A percentile compares a stretch with the other conserved stretches of the same genome.
Conservation (phyloP, 1,140 invertebrate species). For the Ganaspis sp. region DNA sequence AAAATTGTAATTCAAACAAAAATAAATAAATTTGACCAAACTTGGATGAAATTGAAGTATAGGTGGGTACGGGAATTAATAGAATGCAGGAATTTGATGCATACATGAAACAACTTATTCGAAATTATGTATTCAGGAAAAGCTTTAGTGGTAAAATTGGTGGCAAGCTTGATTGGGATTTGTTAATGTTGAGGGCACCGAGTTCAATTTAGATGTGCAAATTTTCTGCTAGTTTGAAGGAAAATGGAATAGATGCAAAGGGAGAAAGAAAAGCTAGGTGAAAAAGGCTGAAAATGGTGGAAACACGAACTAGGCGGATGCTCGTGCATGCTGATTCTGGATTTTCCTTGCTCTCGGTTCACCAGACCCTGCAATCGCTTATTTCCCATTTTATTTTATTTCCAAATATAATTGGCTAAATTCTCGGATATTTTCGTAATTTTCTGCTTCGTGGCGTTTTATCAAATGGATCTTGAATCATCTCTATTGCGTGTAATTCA, state of each 20-base stretch:
- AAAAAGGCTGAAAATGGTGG: constrained; percentile 44
- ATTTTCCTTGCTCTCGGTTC: constrained; percentile 57
- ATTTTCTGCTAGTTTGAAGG: constrained; percentile 39
- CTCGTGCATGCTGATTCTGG: constrained; percentile 60
- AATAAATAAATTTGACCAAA: too few species aligned
- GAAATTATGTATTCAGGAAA: neutral
- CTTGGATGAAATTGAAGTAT: too few species aligned
- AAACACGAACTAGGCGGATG: constrained; percentile 61
- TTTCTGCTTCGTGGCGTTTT: neutral
- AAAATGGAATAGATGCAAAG: constrained; percentile 36
- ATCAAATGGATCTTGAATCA: too few species aligned
- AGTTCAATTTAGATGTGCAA: constrained; percentile 57
- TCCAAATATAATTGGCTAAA: neutral
- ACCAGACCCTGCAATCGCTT: constrained; percentile 55
- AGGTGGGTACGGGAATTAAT: too few species aligned
- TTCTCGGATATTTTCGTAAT: neutral
- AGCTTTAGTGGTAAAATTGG: constrained; percentile 23
- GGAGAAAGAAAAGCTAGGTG: constrained; percentile 33
- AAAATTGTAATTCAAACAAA: too few species aligned
- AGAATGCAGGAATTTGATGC: neutral
- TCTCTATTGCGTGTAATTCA: too few species aligned
- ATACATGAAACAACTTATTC: neutral
- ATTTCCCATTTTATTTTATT: constrained; percentile 54
- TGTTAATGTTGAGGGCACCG: constrained; percentile 52
- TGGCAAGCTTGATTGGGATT: constrained; percentile 59